phyloP scores from a whole-genome alignment of 1,140 invertebrate species.

The Leptestheria dahalacensis region DNA sequence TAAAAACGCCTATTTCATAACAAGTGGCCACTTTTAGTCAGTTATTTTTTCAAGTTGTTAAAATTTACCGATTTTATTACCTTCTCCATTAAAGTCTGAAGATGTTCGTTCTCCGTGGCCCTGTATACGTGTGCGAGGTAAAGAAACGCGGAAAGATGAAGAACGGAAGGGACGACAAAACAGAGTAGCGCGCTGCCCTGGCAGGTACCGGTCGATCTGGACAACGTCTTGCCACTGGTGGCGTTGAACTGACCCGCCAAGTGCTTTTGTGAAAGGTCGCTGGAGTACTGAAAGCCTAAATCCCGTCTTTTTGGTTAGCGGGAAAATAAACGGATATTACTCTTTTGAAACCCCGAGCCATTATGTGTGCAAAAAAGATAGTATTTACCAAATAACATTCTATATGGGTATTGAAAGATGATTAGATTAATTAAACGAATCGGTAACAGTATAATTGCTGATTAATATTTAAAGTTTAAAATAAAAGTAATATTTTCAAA shows the following conservation, averaged over 20 bases:
- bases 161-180: slow-evolving; percentile 8
- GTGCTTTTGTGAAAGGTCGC: neutral
- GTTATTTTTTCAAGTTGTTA: too few species aligned
- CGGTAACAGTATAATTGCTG: too few species aligned
- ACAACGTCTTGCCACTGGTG: neutral
- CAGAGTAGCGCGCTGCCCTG: slow-evolving; percentile 8
- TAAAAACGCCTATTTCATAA: slow-evolving; percentile 11
- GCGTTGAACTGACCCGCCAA: neutral
- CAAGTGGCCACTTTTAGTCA: too few species aligned
- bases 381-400: too few species aligned
- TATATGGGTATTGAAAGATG: too few species aligned
- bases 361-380: too few species aligned
- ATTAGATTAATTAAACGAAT: too few species aligned
- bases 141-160: slow-evolving; percentile 9
- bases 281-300: neutral
- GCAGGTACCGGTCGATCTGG: neutral
- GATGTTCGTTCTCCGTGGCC: slow-evolving; percentile 15
- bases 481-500: too few species aligned
- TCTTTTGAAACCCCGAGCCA: too few species aligned
- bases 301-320: slow-evolving; percentile 8
- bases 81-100: slow-evolving; percentile 14
- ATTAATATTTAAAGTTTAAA: too few species aligned
- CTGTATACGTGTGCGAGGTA: slow-evolving; percentile 2
- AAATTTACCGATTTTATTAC: neutral
- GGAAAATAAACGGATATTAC: too few species aligned